Percentiles rank a stretch among this genome's conserved stretches.
Conservation (phyloP, 1,140 invertebrate genomes). For the Drosophila neocordata region DNA sequence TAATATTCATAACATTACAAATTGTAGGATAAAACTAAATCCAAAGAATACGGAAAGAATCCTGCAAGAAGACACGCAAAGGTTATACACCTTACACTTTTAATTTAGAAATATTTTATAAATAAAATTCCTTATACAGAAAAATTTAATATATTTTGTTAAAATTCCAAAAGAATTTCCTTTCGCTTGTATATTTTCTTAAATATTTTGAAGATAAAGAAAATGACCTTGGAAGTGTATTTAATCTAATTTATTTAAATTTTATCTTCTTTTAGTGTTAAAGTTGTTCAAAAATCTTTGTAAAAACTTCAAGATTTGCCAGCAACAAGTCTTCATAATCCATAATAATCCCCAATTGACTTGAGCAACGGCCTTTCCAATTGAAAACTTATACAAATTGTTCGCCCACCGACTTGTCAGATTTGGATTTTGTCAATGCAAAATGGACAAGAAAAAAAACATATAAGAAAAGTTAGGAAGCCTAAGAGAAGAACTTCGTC, state of each 20-base stretch:
- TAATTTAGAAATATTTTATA: too few species aligned
- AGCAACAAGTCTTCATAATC: constrained; percentile 6
- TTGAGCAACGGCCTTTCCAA: constrained; percentile 4
- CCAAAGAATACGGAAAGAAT: too few species aligned
- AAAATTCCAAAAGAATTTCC: too few species aligned
- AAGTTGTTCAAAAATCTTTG: constrained; percentile 1
- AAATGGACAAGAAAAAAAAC: neutral
- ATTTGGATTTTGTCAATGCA: constrained; percentile 10
- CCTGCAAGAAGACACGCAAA: too few species aligned
- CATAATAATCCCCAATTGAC: constrained; percentile 5
- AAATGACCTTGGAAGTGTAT: neutral
- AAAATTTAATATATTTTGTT: too few species aligned
- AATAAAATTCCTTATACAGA: too few species aligned
- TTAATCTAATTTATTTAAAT: neutral
- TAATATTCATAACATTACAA: neutral
- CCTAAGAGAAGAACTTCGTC: neutral
- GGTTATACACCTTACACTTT: too few species aligned
- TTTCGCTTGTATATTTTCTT: too few species aligned
- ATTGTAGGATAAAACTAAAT: neutral
- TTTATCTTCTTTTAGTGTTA: constrained; percentile 1
- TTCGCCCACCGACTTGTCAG: constrained; percentile 8
- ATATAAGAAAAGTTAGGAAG: neutral
- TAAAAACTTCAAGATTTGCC: neutral
- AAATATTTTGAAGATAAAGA: neutral
- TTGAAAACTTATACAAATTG: constrained; percentile 11